phyloP scores from a whole-genome alignment of 1,140 invertebrate species.

The Lepidurus arcticus region DNA sequence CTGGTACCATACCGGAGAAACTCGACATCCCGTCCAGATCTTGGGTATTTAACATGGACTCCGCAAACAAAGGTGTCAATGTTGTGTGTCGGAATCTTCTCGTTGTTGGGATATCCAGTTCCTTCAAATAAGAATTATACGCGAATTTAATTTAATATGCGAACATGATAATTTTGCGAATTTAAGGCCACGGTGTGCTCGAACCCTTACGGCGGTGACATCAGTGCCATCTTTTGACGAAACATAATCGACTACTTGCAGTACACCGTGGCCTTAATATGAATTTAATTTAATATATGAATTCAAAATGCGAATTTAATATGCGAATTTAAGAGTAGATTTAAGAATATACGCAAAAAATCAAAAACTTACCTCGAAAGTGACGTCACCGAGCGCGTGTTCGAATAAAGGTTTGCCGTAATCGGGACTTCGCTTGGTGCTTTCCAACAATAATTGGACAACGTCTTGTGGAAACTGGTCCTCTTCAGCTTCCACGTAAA shows the following conservation, averaged over 20 bases:
- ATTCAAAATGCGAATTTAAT: neutral
- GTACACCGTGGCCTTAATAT: too few relatives aligned
- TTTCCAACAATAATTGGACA: slow-evolving; percentile 23
- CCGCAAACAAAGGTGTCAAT: neutral
- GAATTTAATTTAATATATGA: slow-evolving; percentile 8
- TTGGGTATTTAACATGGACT: neutral
- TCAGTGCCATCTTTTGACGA: neutral
- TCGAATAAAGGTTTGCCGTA: slow-evolving; percentile 29
- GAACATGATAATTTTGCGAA: neutral
- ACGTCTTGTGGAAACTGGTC: neutral
- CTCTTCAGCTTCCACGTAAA: neutral
- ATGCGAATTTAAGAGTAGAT: neutral
- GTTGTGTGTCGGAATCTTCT: neutral
- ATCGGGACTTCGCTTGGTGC: slow-evolving; percentile 12
- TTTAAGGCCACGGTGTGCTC: too few relatives aligned
- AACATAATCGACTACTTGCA: too few relatives aligned
- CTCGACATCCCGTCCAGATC: neutral
- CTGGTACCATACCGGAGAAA: neutral
- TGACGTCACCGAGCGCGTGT: slow-evolving; percentile 26
- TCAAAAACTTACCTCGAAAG: slow-evolving; percentile 23
- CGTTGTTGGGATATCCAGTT: neutral
- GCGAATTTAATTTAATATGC: neutral
- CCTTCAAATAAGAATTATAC: neutral
- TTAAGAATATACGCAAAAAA: neutral
- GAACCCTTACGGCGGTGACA: neutral